These are phyloP conservation scores for Coracopsis vasa DNA, from an alignment of 2,113 vertebrate species.

Conservation along the genomic window DNA sequence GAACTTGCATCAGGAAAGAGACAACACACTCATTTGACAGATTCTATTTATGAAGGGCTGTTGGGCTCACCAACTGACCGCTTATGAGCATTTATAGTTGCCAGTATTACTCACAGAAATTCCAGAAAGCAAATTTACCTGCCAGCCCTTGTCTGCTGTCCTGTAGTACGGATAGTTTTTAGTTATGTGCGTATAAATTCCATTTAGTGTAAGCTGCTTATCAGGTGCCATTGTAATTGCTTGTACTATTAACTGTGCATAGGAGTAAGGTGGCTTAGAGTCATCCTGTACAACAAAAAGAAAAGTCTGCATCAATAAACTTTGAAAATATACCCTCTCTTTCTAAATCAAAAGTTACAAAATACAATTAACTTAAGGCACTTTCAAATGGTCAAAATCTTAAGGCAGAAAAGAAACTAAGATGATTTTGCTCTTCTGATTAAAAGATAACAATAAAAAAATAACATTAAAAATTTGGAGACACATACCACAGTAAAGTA, in stretches of 20 bases:
- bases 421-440: background rate
- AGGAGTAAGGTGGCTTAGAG: conserved; percentile 96
- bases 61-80: background rate
- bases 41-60: background rate
- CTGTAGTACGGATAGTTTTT: conserved; percentile 97
- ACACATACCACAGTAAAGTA: background rate
- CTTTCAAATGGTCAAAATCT: fast-evolving
- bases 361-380: background rate
- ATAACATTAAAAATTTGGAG: background rate
- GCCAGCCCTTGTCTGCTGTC: conserved; percentile 98
- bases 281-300: conserved; percentile 81
- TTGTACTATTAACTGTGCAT: conserved; percentile 95
- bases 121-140: conserved; percentile 76
- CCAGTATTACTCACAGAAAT: background rate
- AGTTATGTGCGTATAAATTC: conserved; percentile 97
- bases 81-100: background rate
- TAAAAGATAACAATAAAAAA: background rate
- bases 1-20: background rate
- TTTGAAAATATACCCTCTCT: background rate
- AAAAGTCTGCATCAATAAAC: background rate
- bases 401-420: background rate
- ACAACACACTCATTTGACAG: background rate
- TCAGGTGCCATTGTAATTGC: conserved; percentile 95
- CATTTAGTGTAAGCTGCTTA: conserved; percentile 94
- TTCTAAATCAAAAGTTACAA: background rate